Evolutionary conservation across 2,888 invertebrate species (phyloP), one percentile per base, ranked within the genome.

Genomic region (Andrena praecox): DNA sequence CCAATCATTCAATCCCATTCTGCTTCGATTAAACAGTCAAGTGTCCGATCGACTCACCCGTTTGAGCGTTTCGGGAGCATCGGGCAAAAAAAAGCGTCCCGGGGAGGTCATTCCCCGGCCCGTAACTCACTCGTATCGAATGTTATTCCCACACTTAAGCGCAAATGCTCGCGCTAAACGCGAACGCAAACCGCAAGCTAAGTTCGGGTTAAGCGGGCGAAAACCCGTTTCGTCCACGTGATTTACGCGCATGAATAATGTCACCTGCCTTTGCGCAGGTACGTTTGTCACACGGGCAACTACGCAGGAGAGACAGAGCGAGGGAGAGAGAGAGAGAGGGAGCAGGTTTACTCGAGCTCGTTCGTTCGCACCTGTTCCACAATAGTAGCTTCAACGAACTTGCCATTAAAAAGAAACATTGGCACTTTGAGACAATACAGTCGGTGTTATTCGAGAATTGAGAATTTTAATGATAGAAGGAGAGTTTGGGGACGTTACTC

Each of bases 231-330:
- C 85, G 75, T 80, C 83, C 88, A 82, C 86, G 85, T 87, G 89
- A 89, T 90, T 90, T 86, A 88, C 87, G 87, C 85, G 86, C 88
- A 80, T 84, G 89, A 87, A 90, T 87, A 83, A 87, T 88, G 81
- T 85, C 89, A 89, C 85, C 90, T 87, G 89, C 78, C 35, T 48
- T 60, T 76, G 16, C 67, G 56, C 73, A 81, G 71, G 56, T 76
- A 76, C 64, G 71, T 74, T 70, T 73, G 72, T 77, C 71, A 63
- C 10, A 67, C 48, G 31, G 31, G 48, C 16, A 64, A 54, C 59
- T 62, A 76, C 35, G 42, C 54, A 42, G 10, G 52, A 35, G 33
- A 54, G 35, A 33, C 54, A 35, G 33, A 42, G 12, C 0, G 42
- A 0, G 42, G 1, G 42, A 1, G 42, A 42, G 42, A 42, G 33